These are phyloP conservation scores for Adelosebastes latens DNA, from an alignment of 2,797 vertebrate genomes.

Conservation along the genomic window DNA sequence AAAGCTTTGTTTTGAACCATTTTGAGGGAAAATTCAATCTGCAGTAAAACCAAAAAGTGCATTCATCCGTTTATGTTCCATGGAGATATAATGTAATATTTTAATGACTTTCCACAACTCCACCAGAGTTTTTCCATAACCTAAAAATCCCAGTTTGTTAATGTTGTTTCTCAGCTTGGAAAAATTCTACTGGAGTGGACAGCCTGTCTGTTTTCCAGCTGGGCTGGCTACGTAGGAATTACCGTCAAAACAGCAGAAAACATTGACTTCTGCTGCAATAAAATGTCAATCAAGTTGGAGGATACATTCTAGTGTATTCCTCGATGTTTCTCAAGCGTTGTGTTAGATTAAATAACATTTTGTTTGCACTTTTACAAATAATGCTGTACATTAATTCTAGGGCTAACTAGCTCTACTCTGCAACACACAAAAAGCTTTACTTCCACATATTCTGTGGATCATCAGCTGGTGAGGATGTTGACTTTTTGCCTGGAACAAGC, in stretches of 20 bases:
- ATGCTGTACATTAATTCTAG: not conserved
- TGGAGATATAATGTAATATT: not conserved
- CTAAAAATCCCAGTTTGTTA: conserved; percentile 27
- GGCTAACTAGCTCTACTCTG: not conserved
- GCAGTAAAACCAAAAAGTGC: not conserved
- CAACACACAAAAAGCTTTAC: too few relatives aligned
- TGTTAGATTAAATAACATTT: not conserved
- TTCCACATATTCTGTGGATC: too few relatives aligned
- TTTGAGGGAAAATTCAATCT: conserved; percentile 6
- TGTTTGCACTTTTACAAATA: not conserved
- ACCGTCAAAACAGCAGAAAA: conserved; percentile 10
- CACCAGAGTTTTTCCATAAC: conserved; percentile 35
- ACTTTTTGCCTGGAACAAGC: too few relatives aligned
- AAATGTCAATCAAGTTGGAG: not conserved
- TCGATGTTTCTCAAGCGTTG: not conserved
- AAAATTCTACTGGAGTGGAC: not conserved
- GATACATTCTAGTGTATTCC: not conserved
- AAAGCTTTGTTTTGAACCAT: not conserved
- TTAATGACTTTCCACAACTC: conserved; percentile 40
- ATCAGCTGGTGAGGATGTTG: too few relatives aligned
- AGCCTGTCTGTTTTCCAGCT: conserved; percentile 37
- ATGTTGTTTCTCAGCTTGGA: conserved; percentile 30
- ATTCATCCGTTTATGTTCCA: conserved; percentile 25
- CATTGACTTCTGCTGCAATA: not conserved
- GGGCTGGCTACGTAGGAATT: not conserved